Percentiles rank a stretch among this genome's conserved stretches.
These are phyloP conservation scores for Magallana ariakensis DNA, from an alignment of 1,140 invertebrate genomes.

Conservation along the genomic window DNA sequence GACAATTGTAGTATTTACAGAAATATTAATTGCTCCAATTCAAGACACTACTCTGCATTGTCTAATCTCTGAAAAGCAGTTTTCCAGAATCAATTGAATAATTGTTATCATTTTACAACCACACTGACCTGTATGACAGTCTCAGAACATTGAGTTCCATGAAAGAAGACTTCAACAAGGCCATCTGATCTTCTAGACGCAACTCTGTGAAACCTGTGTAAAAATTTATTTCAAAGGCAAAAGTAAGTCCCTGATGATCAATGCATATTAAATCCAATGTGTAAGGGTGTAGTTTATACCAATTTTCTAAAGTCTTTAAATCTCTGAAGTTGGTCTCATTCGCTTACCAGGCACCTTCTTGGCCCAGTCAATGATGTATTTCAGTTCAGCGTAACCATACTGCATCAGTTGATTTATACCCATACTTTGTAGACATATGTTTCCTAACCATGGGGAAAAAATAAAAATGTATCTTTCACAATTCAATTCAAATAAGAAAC, in stretches of 20 bases:
- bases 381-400: constrained; percentile 75
- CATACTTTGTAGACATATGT: constrained; percentile 54
- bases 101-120: too few species aligned
- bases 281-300: too few species aligned
- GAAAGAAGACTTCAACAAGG: constrained; percentile 75
- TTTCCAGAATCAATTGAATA: neutral
- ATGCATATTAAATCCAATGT: too few species aligned
- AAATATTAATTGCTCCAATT: too few species aligned
- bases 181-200: constrained; percentile 75
- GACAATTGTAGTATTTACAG: too few species aligned
- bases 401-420: constrained; percentile 74
- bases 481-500: too few species aligned
- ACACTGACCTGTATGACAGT: constrained; percentile 73
- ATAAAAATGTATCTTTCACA: neutral
- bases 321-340: neutral
- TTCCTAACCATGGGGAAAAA: constrained; percentile 45
- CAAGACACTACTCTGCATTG: too few species aligned
- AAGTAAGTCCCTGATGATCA: too few species aligned
- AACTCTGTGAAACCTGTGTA: constrained; percentile 74
- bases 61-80: too few species aligned
- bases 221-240: neutral
- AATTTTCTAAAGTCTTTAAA: too few species aligned
- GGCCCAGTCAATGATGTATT: constrained; percentile 77
- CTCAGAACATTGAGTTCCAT: constrained; percentile 78
- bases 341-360: constrained; percentile 76